Base-by-base conservation (phyloP, 2,888 invertebrate species). In the Apotomis capreana region DNA sequence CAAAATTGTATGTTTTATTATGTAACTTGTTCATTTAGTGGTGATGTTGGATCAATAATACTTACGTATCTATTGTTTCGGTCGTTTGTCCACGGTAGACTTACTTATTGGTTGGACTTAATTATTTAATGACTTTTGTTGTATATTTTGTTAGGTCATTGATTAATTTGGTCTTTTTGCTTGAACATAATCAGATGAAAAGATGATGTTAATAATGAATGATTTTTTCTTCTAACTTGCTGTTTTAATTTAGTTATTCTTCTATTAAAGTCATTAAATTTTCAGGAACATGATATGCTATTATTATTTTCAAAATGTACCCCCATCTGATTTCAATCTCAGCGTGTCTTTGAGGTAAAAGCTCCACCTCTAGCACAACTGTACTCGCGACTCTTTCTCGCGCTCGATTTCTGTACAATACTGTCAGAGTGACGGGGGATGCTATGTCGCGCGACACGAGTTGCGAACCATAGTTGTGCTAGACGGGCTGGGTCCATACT, bases 131-230 rank as follows among this genome's bases (percentile, higher is more conserved):
- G 93, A 92, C 93, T 92, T 92, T 93, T 93, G 93, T 93, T 93
- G 93, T 93, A 93, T 93, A 93, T 93, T 92, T 93, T 93, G 93
- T 93, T 93, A 92, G 92, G 93, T 93, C 93, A 92, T 93, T 93
- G 90, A 91, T 92, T 93, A 92, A 92, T 93, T 91, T 90, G 87
- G 89, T 92, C 91, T 84, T 88, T 87, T 89, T 85, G 89, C 90
- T 93, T 87, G 81, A 88, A 87, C 86, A 86, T 91, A 90, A 91
- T 91, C 89, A 85, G 88, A 89, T 86, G 83, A 88, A 71, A 75
- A 90, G 86, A 90, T 88, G 88, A 90, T 92, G 90, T 91, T 92
- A 89, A 87, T 86, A 84, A 89, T 91, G 88, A 89, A 88, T 88
- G 84, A 86, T 89, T 91, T 90, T 54, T 91, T 88, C 89, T 91